Base-by-base conservation (phyloP, 2,797 vertebrate species). In the Otolemur crassicaudatus region DNA sequence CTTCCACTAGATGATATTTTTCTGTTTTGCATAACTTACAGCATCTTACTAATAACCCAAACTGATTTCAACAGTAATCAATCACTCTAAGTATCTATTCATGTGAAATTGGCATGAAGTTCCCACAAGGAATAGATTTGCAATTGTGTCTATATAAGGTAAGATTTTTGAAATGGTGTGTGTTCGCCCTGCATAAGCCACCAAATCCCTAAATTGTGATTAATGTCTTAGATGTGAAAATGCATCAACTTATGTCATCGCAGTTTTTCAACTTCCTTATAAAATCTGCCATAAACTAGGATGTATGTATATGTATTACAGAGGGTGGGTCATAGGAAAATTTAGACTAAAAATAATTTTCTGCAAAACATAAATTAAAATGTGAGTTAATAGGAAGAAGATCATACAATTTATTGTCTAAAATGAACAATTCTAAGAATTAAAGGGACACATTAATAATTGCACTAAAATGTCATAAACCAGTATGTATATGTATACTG, bases 331-430 rank as follows among this genome's bases (percentile, higher is more conserved):
- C 63, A 83, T 6, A 34, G 34, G 25, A 58, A 91, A 77, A n/a
- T 75, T 91, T 63, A 93, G 4, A 86, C 63, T 46, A 85, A 25
- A 94, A 79, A 80, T 76, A 92, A 90, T 88, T 77, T 92, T 17
- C 4, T 40, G 88, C 14, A 27, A 96, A 95, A 65, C 7, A 70
- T 73, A 93, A 90, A 95, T 90, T 58, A 87, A 80, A 95, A 79
- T 88, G n/a, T 67, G 14, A 1, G 19, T 89, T 93, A 76, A 67
- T 96, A 91, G n/a, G 82, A 94, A 37, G 31, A 22, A 58, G 7
- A 88, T 40, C 8, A 65, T 56, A 88, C 12, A 94, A 75, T 72
- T 67, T 91, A 83, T 85, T n/a, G 25, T 81, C 20, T 80, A 95
- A 80, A 58, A 77, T 77, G 23, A 16, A 75, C 31, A 76, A 61